A percentile compares a stretch with the other conserved stretches of the same genome.
These are phyloP conservation scores for Sminthurinus aureus DNA, from an alignment of 2,888 invertebrate genomes.

Conservation along the genomic window DNA sequence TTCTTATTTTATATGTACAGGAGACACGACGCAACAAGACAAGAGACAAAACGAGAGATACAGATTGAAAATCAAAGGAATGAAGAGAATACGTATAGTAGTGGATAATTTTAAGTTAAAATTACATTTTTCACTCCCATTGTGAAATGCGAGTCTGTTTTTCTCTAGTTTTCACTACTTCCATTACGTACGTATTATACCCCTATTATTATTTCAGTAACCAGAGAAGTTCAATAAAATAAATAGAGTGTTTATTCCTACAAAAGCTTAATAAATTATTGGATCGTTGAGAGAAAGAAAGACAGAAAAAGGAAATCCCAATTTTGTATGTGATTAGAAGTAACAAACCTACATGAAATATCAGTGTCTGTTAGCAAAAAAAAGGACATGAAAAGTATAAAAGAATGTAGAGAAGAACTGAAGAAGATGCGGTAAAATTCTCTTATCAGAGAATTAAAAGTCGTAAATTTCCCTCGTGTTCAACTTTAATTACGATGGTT, in stretches of 20 bases:
- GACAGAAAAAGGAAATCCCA: conserved; percentile 23
- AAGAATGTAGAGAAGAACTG: conserved; percentile 4
- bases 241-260: conserved; percentile 27
- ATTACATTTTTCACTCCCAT: neutral
- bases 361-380: too few relatives aligned
- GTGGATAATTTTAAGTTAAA: neutral
- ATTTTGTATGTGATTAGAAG: conserved; percentile 25
- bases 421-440: conserved; percentile 38
- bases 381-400: neutral
- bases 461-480: conserved; percentile 40
- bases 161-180: neutral
- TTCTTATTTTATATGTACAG: neutral
- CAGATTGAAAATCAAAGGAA: neutral
- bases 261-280: conserved; percentile 34
- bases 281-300: conserved; percentile 32
- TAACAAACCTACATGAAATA: too few relatives aligned
- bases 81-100: too few relatives aligned
- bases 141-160: neutral
- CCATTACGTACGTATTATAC: too few relatives aligned
- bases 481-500: conserved; percentile 24
- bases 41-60: neutral
- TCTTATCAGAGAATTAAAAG: conserved; percentile 31
- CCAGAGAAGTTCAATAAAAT: neutral
- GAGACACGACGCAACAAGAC: neutral
- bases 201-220: neutral